Percentiles rank a stretch among this genome's conserved stretches.
Evolutionary conservation across 2,113 vertebrate genomes (phyloP).

Genomic region (Xenotilapia leptura): DNA sequence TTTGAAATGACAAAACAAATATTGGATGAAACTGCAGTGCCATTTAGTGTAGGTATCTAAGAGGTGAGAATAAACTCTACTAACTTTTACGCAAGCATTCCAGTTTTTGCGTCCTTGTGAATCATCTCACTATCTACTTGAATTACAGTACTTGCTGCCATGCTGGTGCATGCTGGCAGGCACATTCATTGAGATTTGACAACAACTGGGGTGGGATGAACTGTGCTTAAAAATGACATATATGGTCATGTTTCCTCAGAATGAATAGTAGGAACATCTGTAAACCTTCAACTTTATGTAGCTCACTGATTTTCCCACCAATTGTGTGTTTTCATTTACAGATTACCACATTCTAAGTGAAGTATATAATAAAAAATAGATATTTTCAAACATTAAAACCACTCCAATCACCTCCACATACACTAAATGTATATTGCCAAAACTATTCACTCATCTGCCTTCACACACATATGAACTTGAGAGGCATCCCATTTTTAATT

Average conservation of each 20-base stretch:
- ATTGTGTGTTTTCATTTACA: not conserved
- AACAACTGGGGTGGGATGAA: not conserved
- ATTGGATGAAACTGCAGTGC: not conserved
- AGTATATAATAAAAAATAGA: not conserved
- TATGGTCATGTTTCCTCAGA: not conserved
- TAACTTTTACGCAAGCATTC: not conserved
- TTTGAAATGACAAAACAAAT: not conserved
- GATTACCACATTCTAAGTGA: not conserved
- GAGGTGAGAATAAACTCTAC: not conserved
- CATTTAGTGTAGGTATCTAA: not conserved
- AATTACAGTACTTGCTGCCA: not conserved
- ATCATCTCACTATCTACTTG: not conserved
- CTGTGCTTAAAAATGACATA: not conserved
- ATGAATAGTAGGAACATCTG: not conserved
- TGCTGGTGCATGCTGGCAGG: not conserved
- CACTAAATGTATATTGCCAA: not conserved
- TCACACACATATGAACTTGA: not conserved
- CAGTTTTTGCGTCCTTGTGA: not conserved
- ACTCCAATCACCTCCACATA: not conserved
- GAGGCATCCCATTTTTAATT: not conserved
- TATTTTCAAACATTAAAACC: not conserved
- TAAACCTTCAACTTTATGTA: not conserved
- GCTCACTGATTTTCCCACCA: not conserved
- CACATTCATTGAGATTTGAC: not conserved
- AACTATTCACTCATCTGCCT: not conserved